A percentile compares a stretch with the other conserved stretches of the same genome.
These are phyloP conservation scores for Blennius ocellaris DNA, from an alignment of 2,113 vertebrate species.

Conservation along the genomic window DNA sequence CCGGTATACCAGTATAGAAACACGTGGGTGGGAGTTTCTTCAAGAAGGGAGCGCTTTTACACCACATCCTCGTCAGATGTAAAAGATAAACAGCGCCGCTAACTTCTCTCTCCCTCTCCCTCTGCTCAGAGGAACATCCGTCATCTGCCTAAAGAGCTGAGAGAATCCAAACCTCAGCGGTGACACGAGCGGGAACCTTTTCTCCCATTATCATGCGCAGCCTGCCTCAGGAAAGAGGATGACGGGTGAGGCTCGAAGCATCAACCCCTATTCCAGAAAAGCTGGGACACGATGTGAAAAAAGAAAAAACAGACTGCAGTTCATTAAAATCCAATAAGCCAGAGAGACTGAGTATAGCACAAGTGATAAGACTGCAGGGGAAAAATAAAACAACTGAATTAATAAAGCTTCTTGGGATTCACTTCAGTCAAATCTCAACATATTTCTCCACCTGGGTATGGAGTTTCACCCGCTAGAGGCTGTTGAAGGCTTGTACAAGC, in stretches of 20 bases:
- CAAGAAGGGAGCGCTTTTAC: slow-evolving; percentile 41
- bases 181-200: slow-evolving; percentile 9
- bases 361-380: too few species aligned
- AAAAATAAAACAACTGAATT: too few species aligned
- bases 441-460: too few species aligned
- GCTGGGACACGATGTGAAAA: too few species aligned
- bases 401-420: too few species aligned
- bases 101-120: slow-evolving; percentile 11
- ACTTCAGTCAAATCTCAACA: too few species aligned
- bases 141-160: slow-evolving; percentile 28
- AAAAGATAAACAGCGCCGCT: slow-evolving; percentile 40
- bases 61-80: slow-evolving; percentile 47
- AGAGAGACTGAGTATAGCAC: too few species aligned
- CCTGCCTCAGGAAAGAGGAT: slow-evolving; percentile 2
- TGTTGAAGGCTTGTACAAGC: too few species aligned
- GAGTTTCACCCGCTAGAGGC: too few species aligned
- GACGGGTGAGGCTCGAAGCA: neutral
- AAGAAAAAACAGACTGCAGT: too few species aligned
- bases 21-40: slow-evolving; percentile 52
- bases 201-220: slow-evolving; percentile 5
- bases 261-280: too few species aligned
- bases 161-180: slow-evolving; percentile 31
- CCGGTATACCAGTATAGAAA: slow-evolving; percentile 51
- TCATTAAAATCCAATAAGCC: too few species aligned
- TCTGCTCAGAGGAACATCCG: slow-evolving; percentile 20